Conservation (phyloP, 2,113 vertebrate species). For the Megaceryle torquata region DNA sequence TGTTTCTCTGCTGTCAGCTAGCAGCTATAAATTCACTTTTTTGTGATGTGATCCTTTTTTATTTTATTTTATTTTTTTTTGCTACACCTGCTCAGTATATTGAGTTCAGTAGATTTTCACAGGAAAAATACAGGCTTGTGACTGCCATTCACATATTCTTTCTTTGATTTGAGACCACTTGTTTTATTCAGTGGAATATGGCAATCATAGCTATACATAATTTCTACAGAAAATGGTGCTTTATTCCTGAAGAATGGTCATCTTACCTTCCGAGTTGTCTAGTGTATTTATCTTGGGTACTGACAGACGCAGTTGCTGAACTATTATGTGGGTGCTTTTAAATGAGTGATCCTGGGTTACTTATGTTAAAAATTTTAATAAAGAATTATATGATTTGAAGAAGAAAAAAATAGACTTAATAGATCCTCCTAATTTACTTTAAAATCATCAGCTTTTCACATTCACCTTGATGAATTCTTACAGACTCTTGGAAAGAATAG, state of each 20-base stretch:
- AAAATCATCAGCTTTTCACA: constrained; percentile 14
- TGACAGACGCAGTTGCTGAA: constrained; percentile 15
- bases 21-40: neutral
- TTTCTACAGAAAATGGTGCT: constrained; percentile 37
- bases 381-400: constrained; percentile 10
- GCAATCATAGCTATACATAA: constrained; percentile 43
- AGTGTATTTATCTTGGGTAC: constrained; percentile 28
- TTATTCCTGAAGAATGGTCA: constrained; percentile 38
- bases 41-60: neutral
- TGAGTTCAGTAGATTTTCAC: neutral
- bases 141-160: neutral
- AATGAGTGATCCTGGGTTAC: constrained; percentile 2
- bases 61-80: neutral
- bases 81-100: neutral
- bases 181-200: constrained; percentile 24
- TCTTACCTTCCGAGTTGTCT: constrained; percentile 1
- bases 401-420: neutral
- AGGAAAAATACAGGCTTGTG: constrained; percentile 36
- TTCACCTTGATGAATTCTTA: constrained; percentile 23
- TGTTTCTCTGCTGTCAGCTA: constrained; percentile 29
- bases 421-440: neutral
- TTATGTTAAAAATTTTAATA: constrained; percentile 27
- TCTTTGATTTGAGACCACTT: constrained; percentile 14
- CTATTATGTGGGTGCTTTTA: neutral
- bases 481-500: constrained; percentile 8